These are phyloP conservation scores for Cynoglossus semilaevis DNA, from an alignment of 2,113 vertebrate species.

Conservation along the genomic window DNA sequence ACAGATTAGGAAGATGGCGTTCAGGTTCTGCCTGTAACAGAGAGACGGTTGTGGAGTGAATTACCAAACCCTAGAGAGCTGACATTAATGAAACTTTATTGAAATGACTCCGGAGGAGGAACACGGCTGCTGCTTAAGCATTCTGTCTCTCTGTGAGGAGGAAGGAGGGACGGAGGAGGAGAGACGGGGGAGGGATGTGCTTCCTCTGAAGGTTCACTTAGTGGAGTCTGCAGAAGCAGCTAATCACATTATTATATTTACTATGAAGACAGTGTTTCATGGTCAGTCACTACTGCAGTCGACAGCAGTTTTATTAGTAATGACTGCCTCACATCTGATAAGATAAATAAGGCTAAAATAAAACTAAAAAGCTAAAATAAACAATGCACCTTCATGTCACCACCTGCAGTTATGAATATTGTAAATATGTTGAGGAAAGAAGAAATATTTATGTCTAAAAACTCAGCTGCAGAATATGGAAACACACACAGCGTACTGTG, in stretches of 20 bases:
- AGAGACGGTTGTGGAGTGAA: conserved; percentile 15
- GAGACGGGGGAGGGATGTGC: conserved; percentile 38
- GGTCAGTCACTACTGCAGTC: conserved; percentile 34
- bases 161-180: too few species aligned
- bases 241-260: conserved; percentile 57
- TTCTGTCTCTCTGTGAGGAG: conserved; percentile 27
- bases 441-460: neutral
- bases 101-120: conserved; percentile 39
- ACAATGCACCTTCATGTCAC: too few species aligned
- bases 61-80: conserved; percentile 36
- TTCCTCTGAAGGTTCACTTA: conserved; percentile 48
- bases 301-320: too few species aligned
- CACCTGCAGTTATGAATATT: too few species aligned
- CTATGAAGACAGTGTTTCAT: conserved; percentile 27
- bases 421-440: too few species aligned
- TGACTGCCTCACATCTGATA: too few species aligned
- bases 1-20: conserved; percentile 42
- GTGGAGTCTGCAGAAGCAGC: conserved; percentile 41
- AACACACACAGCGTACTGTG: too few species aligned
- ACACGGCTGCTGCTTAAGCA: conserved; percentile 19
- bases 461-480: neutral
- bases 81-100: conserved; percentile 64
- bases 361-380: too few species aligned
- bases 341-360: too few species aligned
- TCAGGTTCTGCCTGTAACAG: conserved; percentile 23